Evolutionary conservation across 92 coral and sea anemone species (phyloP).

Genomic region (Hydrozoanthus gracilis): DNA sequence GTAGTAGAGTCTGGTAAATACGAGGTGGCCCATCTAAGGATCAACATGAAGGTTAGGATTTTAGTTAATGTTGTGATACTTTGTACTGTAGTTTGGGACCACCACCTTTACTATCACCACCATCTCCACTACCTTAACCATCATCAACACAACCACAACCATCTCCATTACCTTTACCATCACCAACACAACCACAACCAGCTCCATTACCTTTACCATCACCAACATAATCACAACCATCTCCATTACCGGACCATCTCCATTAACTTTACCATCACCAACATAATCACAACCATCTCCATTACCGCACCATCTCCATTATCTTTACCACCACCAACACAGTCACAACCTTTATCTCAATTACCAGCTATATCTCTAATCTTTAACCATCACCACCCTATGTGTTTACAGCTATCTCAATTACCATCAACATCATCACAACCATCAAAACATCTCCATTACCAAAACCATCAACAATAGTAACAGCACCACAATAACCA

Average conservation of each 20-base stretch:
- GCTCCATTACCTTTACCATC: background rate
- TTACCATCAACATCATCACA: background rate
- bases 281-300: background rate
- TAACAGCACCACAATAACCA: too few relatives aligned
- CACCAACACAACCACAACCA: background rate
- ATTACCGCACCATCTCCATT: background rate
- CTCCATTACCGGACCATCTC: background rate
- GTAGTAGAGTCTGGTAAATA: slow-evolving; percentile 85
- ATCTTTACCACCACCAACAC: background rate
- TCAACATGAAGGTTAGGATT: background rate
- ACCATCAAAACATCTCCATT: background rate
- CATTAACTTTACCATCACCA: background rate
- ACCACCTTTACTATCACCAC: background rate
- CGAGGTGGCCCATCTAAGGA: slow-evolving; percentile 88
- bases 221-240: too few relatives aligned
- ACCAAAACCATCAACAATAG: background rate
- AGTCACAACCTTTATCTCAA: background rate
- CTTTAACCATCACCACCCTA: too few relatives aligned
- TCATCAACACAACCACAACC: background rate
- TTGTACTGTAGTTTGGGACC: background rate
- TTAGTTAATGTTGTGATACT: background rate
- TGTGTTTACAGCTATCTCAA: too few relatives aligned
- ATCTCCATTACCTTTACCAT: too few relatives aligned
- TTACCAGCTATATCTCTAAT: background rate
- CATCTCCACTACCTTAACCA: background rate